phyloP scores from a whole-genome alignment of 2,888 invertebrate genomes.

The Drepanosiphum platanoidis region DNA sequence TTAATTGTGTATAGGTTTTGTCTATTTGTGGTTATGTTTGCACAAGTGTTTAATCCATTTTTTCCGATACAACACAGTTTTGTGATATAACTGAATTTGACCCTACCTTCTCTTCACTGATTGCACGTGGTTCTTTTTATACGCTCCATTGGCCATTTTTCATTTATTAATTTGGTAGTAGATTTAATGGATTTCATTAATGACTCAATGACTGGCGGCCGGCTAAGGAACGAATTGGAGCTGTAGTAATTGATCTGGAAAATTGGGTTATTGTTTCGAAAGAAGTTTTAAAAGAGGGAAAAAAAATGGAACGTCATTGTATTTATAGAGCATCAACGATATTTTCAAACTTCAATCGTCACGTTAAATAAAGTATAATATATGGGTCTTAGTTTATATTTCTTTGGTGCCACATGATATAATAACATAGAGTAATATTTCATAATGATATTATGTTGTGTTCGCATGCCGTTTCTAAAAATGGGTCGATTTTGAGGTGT shows the following conservation, averaged over 20 bases:
- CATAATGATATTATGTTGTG: too few relatives aligned
- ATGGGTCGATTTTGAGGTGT: too few relatives aligned
- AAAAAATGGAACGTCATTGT: not conserved
- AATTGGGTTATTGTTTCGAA: conserved; percentile 15
- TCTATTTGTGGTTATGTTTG: conserved; percentile 53
- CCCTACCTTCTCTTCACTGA: conserved; percentile 22
- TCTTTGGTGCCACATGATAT: not conserved
- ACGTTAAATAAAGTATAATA: not conserved
- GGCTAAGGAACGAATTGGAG: conserved; percentile 8
- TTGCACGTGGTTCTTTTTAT: conserved; percentile 29
- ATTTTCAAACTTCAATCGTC: not conserved
- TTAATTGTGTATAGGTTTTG: conserved; percentile 22
- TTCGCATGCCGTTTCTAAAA: not conserved
- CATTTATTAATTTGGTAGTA: not conserved
- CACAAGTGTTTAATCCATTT: conserved; percentile 56
- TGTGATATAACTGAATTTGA: conserved; percentile 42
- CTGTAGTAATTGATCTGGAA: not conserved
- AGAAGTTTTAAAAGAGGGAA: not conserved
- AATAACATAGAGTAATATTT: too few relatives aligned
- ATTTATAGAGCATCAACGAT: not conserved
- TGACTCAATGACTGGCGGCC: not conserved
- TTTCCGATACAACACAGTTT: conserved; percentile 50
- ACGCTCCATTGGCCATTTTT: conserved; percentile 13
- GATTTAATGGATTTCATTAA: not conserved
- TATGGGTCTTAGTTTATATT: not conserved